Evolutionary conservation across 1,140 invertebrate genomes (phyloP).

Genomic region (Laodelphax striatellus): DNA sequence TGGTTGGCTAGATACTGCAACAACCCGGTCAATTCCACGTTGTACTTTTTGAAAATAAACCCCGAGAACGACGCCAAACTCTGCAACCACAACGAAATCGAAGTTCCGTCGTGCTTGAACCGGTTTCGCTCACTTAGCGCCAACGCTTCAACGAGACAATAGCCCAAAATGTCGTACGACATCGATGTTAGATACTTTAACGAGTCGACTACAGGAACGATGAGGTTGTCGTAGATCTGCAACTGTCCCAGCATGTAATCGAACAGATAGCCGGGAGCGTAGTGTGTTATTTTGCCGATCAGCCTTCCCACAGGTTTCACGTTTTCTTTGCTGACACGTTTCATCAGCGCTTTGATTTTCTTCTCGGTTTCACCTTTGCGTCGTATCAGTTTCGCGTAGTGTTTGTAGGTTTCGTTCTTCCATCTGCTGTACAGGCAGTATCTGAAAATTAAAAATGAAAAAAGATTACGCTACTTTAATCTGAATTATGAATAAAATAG

Average conservation of each 20-base stretch:
- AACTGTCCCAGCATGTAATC: constrained; percentile 93
- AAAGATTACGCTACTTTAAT: not conserved
- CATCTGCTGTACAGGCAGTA: constrained; percentile 87
- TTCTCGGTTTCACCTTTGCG: constrained; percentile 77
- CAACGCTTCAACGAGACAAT: constrained; percentile 89
- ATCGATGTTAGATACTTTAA: constrained; percentile 92
- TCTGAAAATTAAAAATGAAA: constrained; percentile 36
- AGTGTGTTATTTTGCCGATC: constrained; percentile 94
- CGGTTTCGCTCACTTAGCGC: constrained; percentile 44
- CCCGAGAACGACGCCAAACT: constrained; percentile 91
- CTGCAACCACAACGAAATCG: constrained; percentile 88
- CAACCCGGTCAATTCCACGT: constrained; percentile 87
- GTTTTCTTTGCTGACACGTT: constrained; percentile 95
- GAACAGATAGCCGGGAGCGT: constrained; percentile 87
- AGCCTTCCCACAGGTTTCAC: constrained; percentile 91
- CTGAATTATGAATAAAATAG: too few species aligned
- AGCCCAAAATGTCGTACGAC: constrained; percentile 93
- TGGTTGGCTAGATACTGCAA: constrained; percentile 96
- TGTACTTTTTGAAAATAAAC: constrained; percentile 93
- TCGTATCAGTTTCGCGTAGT: constrained; percentile 71
- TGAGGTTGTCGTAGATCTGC: constrained; percentile 96
- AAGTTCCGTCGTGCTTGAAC: constrained; percentile 82
- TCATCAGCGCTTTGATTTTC: constrained; percentile 93
- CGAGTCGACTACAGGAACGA: constrained; percentile 92
- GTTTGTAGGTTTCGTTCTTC: constrained; percentile 79